A percentile compares a stretch with the other conserved stretches of the same genome.
These are phyloP conservation scores for Oophaga sylvatica DNA, from an alignment of 2,797 vertebrate genomes.

Conservation along the genomic window DNA sequence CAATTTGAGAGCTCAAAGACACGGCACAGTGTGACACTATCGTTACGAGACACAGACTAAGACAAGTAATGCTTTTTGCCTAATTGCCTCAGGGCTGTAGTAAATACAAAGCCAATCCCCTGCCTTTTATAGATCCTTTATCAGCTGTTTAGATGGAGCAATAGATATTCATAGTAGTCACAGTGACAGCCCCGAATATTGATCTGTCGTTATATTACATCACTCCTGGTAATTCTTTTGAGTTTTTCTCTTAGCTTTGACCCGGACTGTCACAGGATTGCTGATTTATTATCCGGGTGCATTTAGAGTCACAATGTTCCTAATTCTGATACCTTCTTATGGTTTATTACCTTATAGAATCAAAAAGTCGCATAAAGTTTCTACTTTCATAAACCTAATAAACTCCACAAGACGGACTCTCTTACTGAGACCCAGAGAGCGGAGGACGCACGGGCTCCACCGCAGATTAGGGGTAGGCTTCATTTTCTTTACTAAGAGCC, in stretches of 20 bases:
- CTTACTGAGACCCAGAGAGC: not conserved
- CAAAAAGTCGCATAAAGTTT: not conserved
- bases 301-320: too few relatives aligned
- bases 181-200: slow-evolving; percentile 63
- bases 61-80: slow-evolving; percentile 27
- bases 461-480: not conserved
- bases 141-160: slow-evolving; percentile 80
- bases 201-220: slow-evolving; percentile 65
- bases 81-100: slow-evolving; percentile 61
- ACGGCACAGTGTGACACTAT: slow-evolving; percentile 41
- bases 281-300: not conserved
- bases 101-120: slow-evolving; percentile 64
- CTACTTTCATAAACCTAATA: not conserved
- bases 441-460: not conserved
- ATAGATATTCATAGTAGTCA: slow-evolving; percentile 67
- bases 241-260: not conserved
- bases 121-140: slow-evolving; percentile 82
- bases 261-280: not conserved
- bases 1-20: slow-evolving; percentile 32
- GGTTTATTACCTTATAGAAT: not conserved
- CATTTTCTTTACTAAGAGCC: not conserved
- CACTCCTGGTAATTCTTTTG: slow-evolving; percentile 46
- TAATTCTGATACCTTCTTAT: not conserved
- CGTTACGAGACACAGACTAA: slow-evolving; percentile 22
- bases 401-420: not conserved